Conservation (phyloP, 2,113 vertebrate genomes). For the Uropsilus gracilis region DNA sequence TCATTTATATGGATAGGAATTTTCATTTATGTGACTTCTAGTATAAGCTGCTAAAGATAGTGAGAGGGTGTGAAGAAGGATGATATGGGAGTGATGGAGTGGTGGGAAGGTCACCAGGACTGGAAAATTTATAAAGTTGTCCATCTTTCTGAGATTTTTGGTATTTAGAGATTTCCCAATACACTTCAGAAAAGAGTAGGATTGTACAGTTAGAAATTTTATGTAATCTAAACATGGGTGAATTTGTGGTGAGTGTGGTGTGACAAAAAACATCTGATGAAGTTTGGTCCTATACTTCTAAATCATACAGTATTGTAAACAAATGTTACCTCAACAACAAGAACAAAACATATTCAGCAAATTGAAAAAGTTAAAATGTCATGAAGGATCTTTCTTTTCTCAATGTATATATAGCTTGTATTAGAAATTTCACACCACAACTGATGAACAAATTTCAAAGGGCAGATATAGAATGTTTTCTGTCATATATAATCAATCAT, state of each 20-base stretch:
- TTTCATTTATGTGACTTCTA: constrained; percentile 37
- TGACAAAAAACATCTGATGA: too few species aligned
- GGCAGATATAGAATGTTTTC: neutral
- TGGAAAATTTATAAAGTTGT: neutral
- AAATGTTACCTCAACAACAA: too few species aligned
- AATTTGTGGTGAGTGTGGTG: too few species aligned
- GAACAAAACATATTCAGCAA: neutral
- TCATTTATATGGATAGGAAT: neutral
- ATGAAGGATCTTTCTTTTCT: neutral
- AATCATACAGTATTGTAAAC: too few species aligned
- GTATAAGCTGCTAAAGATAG: constrained; percentile 61
- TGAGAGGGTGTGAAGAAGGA: constrained; percentile 38
- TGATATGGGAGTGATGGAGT: constrained; percentile 47
- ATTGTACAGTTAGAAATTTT: neutral
- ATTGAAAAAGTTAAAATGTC: neutral
- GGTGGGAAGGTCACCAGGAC: constrained; percentile 50
- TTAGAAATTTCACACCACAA: neutral
- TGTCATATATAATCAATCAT: neutral
- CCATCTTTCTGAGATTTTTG: neutral
- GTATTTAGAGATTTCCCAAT: constrained; percentile 9
- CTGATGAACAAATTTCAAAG: neutral
- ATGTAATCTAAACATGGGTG: neutral
- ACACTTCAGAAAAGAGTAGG: constrained; percentile 36
- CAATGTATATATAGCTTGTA: neutral
- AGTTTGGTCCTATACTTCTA: too few species aligned